phyloP scores from a whole-genome alignment of 2,797 vertebrate species.

The Nothura maculosa region DNA sequence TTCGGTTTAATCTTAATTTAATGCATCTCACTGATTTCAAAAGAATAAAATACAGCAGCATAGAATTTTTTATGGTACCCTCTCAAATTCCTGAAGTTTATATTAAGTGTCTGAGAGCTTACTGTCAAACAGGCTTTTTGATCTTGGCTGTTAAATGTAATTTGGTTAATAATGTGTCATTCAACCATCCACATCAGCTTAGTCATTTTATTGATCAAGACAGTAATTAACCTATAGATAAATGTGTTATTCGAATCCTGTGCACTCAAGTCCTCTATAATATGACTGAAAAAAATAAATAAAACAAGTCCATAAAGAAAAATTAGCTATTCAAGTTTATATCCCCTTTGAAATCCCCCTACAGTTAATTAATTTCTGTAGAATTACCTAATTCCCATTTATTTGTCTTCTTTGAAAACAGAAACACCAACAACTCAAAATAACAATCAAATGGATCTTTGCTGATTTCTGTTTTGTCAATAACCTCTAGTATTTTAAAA shows the following conservation, averaged over 20 bases:
- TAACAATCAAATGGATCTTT: neutral
- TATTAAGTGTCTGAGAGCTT: neutral
- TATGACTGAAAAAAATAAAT: neutral
- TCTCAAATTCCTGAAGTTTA: neutral
- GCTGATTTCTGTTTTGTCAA: neutral
- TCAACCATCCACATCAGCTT: neutral
- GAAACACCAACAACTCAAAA: neutral
- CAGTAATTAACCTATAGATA: neutral
- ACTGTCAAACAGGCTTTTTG: neutral
- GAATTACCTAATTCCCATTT: neutral
- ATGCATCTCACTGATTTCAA: neutral
- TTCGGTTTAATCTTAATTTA: neutral
- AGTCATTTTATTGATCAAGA: neutral
- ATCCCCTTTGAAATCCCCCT: neutral
- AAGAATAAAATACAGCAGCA: neutral
- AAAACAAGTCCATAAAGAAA: neutral
- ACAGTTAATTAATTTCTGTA: neutral
- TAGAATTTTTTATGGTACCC: neutral
- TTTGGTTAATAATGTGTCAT: neutral
- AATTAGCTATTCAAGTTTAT: neutral
- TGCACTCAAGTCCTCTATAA: neutral
- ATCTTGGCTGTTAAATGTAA: neutral
- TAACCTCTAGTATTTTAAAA: neutral
- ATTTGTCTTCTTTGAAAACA: neutral
- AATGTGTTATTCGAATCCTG: neutral